A percentile compares a stretch with the other conserved stretches of the same genome.
Evolutionary conservation across 2,888 invertebrate genomes (phyloP).

Genomic region (Sphecodes monilicornis): DNA sequence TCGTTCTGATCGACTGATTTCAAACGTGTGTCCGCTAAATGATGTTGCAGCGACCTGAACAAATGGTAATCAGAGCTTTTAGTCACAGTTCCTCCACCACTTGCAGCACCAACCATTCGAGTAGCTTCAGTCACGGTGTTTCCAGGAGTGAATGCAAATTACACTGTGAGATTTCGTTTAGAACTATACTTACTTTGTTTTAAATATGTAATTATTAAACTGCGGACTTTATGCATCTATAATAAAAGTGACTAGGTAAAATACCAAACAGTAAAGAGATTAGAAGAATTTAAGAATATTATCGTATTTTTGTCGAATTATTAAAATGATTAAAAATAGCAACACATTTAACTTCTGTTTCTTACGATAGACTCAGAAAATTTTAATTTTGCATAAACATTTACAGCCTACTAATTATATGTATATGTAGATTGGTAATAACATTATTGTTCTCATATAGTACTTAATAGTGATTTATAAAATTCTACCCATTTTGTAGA

Average conservation of each 20-base stretch:
- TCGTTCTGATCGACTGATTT: neutral
- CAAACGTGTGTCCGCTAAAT: neutral
- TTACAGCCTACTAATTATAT: too few species aligned
- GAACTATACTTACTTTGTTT: neutral
- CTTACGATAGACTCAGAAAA: too few species aligned
- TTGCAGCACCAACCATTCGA: neutral
- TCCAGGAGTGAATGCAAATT: neutral
- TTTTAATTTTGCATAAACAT: too few species aligned
- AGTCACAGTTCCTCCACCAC: neutral
- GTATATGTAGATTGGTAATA: too few species aligned
- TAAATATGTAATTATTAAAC: neutral
- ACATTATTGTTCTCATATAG: too few species aligned
- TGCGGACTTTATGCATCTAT: neutral
- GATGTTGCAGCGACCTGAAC: neutral
- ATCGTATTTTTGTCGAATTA: too few species aligned
- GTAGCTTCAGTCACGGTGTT: neutral
- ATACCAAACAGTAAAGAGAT: too few species aligned
- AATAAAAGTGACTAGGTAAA: neutral
- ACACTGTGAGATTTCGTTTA: neutral
- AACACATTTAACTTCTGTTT: too few species aligned
- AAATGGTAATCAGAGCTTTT: constrained; percentile 2
- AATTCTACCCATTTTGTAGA: too few species aligned
- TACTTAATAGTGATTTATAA: too few species aligned
- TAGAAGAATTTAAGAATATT: too few species aligned
- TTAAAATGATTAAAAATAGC: too few species aligned